Percentiles rank a stretch among this genome's conserved stretches.
Evolutionary conservation across 64 coral and sea anemone genomes (phyloP).

Genomic region (Exaiptasia diaphana): DNA sequence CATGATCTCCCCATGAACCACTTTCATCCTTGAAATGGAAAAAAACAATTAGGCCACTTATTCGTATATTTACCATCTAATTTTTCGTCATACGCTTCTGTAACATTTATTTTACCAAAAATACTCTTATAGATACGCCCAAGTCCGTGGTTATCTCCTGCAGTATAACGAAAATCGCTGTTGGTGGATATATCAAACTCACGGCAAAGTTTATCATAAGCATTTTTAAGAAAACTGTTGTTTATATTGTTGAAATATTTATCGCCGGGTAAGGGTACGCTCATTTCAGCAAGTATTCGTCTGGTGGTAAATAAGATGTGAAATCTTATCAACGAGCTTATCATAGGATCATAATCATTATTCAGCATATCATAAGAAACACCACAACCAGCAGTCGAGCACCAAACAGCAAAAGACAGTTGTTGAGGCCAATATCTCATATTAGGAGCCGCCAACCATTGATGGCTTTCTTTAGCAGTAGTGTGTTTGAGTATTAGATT

Average conservation of each 20-base stretch:
- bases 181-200: constrained; percentile 2
- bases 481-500: too few species aligned
- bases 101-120: not conserved
- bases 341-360: not conserved
- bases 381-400: not conserved
- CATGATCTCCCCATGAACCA: too few species aligned
- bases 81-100: not conserved
- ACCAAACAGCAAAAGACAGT: constrained; percentile 5
- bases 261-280: not conserved
- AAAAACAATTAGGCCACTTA: not conserved
- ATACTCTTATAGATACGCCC: not conserved
- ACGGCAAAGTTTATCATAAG: not conserved
- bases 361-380: not conserved
- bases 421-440: constrained; percentile 25
- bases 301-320: constrained; percentile 17
- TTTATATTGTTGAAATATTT: not conserved
- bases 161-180: not conserved
- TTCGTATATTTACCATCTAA: not conserved
- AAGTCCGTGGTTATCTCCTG: not conserved
- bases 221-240: not conserved
- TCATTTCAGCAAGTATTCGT: not conserved
- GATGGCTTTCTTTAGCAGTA: not conserved
- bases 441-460: not conserved
- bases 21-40: not conserved
- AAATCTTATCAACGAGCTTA: not conserved